phyloP scores from a whole-genome alignment of 2,888 invertebrate genomes.

The Diploptera punctata region DNA sequence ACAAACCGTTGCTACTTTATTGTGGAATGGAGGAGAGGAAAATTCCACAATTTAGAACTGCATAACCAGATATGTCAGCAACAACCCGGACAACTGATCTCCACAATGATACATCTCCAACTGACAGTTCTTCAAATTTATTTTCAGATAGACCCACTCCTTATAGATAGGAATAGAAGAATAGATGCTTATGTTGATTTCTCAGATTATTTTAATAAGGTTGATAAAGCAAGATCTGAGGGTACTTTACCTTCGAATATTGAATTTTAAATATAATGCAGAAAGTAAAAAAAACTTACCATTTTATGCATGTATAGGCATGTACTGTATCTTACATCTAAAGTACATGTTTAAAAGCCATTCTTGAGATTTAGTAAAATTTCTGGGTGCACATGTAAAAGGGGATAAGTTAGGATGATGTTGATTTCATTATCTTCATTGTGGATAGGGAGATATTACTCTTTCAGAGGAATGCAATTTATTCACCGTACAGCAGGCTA shows the following conservation, averaged over 20 bases:
- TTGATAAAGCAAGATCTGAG: constrained; percentile 69
- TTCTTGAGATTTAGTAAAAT: too few relatives aligned
- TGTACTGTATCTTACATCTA: too few relatives aligned
- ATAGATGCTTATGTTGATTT: constrained; percentile 88
- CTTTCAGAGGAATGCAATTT: too few relatives aligned
- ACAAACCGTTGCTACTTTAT: constrained; percentile 52
- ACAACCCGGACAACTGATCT: too few relatives aligned
- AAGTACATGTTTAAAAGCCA: too few relatives aligned
- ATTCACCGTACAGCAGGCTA: too few relatives aligned
- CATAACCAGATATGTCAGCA: constrained; percentile 33
- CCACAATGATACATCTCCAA: constrained; percentile 57
- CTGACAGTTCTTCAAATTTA: constrained; percentile 54
- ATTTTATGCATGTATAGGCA: too few relatives aligned
- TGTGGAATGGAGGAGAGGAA: constrained; percentile 35
- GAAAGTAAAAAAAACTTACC: too few relatives aligned
- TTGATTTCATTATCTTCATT: too few relatives aligned
- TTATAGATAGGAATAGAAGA: constrained; percentile 68
- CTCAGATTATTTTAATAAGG: constrained; percentile 75
- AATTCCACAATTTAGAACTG: constrained; percentile 26
- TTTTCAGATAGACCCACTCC: constrained; percentile 48
- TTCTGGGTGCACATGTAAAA: too few relatives aligned
- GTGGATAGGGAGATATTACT: too few relatives aligned
- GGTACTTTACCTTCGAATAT: constrained; percentile 72
- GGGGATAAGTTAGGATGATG: too few relatives aligned
- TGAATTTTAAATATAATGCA: constrained; percentile 53